These are phyloP conservation scores for Takifugu bimaculatus DNA, from an alignment of 2,113 vertebrate genomes.

Conservation along the genomic window DNA sequence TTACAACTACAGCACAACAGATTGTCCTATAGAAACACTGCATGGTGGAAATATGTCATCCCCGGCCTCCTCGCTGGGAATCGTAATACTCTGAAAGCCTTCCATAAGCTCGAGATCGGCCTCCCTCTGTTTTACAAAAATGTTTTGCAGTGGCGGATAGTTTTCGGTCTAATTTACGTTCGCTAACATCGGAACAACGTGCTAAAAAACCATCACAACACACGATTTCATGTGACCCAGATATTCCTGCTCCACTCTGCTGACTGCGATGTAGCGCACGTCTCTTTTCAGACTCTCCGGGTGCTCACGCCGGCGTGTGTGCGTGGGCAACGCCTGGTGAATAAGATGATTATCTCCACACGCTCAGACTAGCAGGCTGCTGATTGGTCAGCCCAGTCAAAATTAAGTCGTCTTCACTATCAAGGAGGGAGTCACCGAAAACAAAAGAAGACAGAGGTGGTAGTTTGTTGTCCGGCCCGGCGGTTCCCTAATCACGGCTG, in stretches of 20 bases:
- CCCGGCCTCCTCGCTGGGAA: slow-evolving; percentile 34
- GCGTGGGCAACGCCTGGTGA: slow-evolving; percentile 5
- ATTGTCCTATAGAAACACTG: slow-evolving; percentile 42
- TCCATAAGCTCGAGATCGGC: slow-evolving; percentile 43
- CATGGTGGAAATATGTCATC: slow-evolving; percentile 15
- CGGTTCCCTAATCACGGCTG: slow-evolving; percentile 38
- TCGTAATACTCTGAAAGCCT: slow-evolving; percentile 48
- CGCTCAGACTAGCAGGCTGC: slow-evolving; percentile 15
- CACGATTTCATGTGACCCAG: slow-evolving; percentile 61
- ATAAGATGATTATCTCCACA: slow-evolving; percentile 47
- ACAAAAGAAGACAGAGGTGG: slow-evolving; percentile 18
- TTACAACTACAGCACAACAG: slow-evolving; percentile 16
- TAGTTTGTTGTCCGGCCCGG: slow-evolving; percentile 32
- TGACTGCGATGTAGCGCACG: slow-evolving; percentile 37
- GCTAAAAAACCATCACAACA: slow-evolving; percentile 23
- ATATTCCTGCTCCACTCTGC: slow-evolving; percentile 58
- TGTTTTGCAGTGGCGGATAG: slow-evolving; percentile 45
- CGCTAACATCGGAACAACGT: slow-evolving; percentile 27
- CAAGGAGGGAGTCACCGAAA: slow-evolving; percentile 8
- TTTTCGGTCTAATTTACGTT: slow-evolving; percentile 38
- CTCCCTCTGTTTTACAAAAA: slow-evolving; percentile 64
- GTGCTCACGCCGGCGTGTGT: slow-evolving; percentile 3
- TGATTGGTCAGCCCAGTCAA: slow-evolving; percentile 28
- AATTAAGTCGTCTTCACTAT: slow-evolving; percentile 24
- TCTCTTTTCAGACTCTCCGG: slow-evolving; percentile 30